These are phyloP conservation scores for Dendrophyllia cribrosa DNA, from an alignment of 64 coral and sea anemone genomes.

Conservation along the genomic window DNA sequence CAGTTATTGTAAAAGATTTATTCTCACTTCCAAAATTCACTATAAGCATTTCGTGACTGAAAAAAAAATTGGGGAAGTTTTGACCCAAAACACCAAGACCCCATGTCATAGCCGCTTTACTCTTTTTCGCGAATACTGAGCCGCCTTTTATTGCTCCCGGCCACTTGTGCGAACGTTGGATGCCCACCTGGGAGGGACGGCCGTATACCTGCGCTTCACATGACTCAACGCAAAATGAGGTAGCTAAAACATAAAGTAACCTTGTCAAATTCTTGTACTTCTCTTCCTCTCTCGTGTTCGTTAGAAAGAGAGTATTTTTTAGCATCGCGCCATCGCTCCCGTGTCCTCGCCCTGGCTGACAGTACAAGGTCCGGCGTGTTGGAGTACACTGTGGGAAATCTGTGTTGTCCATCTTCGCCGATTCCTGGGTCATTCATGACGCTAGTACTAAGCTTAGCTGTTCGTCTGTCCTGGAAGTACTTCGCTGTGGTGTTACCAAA, in stretches of 20 bases:
- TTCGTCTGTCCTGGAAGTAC: slow-evolving; percentile 75
- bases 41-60: no score
- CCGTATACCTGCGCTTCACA: not conserved
- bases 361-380: slow-evolving; percentile 78
- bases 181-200: no score
- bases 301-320: slow-evolving; percentile 74
- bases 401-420: slow-evolving; percentile 30
- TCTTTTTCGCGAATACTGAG: no score
- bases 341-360: slow-evolving; percentile 56
- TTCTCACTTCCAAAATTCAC: no score
- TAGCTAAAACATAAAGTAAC: not conserved
- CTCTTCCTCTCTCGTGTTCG: slow-evolving; percentile 67
- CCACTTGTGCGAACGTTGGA: no score
- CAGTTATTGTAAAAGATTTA: no score
- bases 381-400: slow-evolving; percentile 77
- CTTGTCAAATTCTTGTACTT: slow-evolving; percentile 75
- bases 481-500: slow-evolving; percentile 80
- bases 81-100: no score
- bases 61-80: no score
- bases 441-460: slow-evolving; percentile 34
- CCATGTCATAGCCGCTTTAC: no score
- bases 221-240: not conserved
- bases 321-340: slow-evolving; percentile 59
- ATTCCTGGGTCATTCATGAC: slow-evolving; percentile 52
- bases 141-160: no score